A percentile compares a stretch with the other conserved stretches of the same genome.
These are phyloP conservation scores for Sphaerophoria taeniata DNA, from an alignment of 2,888 invertebrate genomes.

Conservation along the genomic window DNA sequence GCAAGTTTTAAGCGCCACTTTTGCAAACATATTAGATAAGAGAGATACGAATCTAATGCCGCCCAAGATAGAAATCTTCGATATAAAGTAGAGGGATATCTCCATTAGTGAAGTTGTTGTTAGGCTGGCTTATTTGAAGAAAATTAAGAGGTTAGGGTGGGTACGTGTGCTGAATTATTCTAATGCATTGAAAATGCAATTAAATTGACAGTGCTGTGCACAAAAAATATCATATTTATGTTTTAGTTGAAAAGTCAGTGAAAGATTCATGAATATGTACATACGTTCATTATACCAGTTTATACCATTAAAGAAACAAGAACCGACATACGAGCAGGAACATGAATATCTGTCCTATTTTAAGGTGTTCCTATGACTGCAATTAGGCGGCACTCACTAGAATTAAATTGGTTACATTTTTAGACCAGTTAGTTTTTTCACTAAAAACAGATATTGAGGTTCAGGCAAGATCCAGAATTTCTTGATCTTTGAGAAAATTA, in stretches of 20 bases:
- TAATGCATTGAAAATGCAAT: not conserved
- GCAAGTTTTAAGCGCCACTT: slow-evolving; percentile 67
- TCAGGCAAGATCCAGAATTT: too few relatives aligned
- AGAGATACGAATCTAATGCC: slow-evolving; percentile 50
- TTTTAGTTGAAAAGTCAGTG: too few relatives aligned
- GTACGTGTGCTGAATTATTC: slow-evolving; percentile 36
- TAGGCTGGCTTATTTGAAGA: slow-evolving; percentile 54
- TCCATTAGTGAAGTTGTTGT: slow-evolving; percentile 38
- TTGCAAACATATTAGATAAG: slow-evolving; percentile 32
- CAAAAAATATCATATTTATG: not conserved
- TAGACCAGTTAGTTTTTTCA: not conserved
- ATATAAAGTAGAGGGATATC: slow-evolving; percentile 16
- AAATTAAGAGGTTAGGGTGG: slow-evolving; percentile 51
- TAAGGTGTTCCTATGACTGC: too few relatives aligned
- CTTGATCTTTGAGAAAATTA: too few relatives aligned
- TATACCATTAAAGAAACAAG: too few relatives aligned
- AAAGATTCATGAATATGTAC: too few relatives aligned
- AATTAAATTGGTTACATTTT: too few relatives aligned
- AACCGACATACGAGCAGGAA: too few relatives aligned
- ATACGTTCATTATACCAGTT: too few relatives aligned
- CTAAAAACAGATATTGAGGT: not conserved
- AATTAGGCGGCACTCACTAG: too few relatives aligned
- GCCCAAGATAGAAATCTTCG: slow-evolving; percentile 20
- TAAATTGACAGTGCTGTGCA: slow-evolving; percentile 3
- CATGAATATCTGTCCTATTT: too few relatives aligned